Base-by-base conservation (phyloP, 2,888 invertebrate genomes). In the Seladonia tumulorum region DNA sequence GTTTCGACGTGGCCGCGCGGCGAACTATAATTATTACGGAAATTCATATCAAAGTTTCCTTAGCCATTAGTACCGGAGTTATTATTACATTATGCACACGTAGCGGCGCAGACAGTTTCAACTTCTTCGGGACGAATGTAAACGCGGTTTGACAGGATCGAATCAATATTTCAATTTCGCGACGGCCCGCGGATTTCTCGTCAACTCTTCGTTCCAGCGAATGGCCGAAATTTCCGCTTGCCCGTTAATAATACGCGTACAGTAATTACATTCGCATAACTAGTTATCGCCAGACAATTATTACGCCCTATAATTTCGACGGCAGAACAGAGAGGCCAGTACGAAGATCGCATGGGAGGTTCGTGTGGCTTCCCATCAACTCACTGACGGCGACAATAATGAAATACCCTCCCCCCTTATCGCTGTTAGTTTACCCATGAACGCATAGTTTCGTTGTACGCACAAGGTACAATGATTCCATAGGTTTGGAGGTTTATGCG, bases 1-100 rank as follows among this genome's bases (percentile, higher is more conserved):
- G 84, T 89, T 88, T 79, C 76, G 73, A 22, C 57, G 53, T 57
- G 63, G 63, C 63, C 47, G 79, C 47, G 79, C 63, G 82, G 75
- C 81, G 82, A 88, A 89, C 84, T 82, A 79, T 83, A 80, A 90
- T 90, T 88, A 86, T 83, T 83, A 88, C 71, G 66, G 82, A 80
- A 86, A 86, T 87, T 84, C 84, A 80, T 86, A 86, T 81, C 87
- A 77, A 86, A 87, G 82, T 89, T 89, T 66, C 63, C 49, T 42
- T 22, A 25, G 49, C 73, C 68, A 83, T 86, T 89, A 81, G 72
- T 68, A 72, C 53, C 79, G 49, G 53, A 29, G 63, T 63, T 29
- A 45, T 76, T 63, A 76, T 76, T 76, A 22, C 29, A 63, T 76
- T 63, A 76, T 63, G 45, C 29, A 29, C 45, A 14, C 60, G 47